A percentile compares a stretch with the other conserved stretches of the same genome.
phyloP scores from a whole-genome alignment of 2,888 invertebrate species.

The Trichopoda pennipes region DNA sequence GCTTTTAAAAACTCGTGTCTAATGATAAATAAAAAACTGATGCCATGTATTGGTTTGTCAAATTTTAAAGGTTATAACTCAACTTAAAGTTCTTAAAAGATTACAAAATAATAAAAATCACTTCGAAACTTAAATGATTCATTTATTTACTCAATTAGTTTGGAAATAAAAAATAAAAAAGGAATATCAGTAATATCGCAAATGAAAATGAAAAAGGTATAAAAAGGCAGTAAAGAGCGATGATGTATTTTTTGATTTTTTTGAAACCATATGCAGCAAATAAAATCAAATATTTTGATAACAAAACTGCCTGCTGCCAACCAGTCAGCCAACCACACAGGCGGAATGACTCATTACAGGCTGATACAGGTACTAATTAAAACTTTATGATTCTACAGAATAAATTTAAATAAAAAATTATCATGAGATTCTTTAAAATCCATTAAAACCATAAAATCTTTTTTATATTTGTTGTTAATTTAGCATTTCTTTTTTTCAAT shows the following conservation, averaged over 20 bases:
- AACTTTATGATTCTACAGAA: slow-evolving; percentile 52
- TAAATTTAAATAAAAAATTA: slow-evolving; percentile 40
- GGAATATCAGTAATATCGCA: neutral
- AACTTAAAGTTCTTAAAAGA: too few relatives aligned
- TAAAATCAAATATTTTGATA: slow-evolving; percentile 3
- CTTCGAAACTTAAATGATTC: neutral
- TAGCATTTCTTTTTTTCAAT: slow-evolving; percentile 15
- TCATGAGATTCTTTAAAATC: slow-evolving; percentile 45
- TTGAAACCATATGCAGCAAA: neutral
- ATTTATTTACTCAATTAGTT: neutral
- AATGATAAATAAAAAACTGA: too few relatives aligned
- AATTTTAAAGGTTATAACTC: too few relatives aligned
- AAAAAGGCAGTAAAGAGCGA: neutral
- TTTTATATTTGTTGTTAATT: slow-evolving; percentile 34
- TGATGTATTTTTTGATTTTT: slow-evolving; percentile 29
- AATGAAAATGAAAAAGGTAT: neutral
- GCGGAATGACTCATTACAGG: slow-evolving; percentile 27
- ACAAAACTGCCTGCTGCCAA: slow-evolving; percentile 8
- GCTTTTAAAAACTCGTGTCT: too few relatives aligned
- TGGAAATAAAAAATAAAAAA: slow-evolving; percentile 6
- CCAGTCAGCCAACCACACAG: neutral
- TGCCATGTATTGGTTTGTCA: too few relatives aligned
- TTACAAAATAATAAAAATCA: too few relatives aligned
- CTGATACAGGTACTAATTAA: slow-evolving; percentile 58
- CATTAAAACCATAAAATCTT: slow-evolving; percentile 61